Evolutionary conservation across 2,888 invertebrate genomes (phyloP), one percentile per base, ranked within the genome.

Genomic region (Caradrina kadenii): DNA sequence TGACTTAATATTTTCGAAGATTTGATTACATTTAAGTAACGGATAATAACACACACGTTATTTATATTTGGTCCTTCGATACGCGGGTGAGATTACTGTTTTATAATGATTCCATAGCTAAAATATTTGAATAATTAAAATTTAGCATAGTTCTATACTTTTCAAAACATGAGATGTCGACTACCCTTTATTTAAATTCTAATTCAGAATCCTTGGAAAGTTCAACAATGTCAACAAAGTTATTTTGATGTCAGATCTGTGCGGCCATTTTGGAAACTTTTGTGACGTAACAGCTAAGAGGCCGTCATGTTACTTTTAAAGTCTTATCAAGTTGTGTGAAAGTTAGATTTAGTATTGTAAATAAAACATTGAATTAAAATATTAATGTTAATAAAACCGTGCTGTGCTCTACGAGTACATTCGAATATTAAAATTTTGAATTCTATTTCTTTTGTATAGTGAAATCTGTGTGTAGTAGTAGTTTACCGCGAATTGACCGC

Each of bases 161-260:
- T 53, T 56, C 22, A 10, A 60, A 80, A 56, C 39, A 75, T 48
- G 59, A 68, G 21, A 67, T 74, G 31, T 42, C 48, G 13, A n/a
- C 15, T 21, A 55, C 52, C 63, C 60, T 60, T 76, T 76, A 80
- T 76, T 76, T 69, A 54, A 65, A 80, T 77, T 80, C 48, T 66
- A 77, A 80, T 66, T 70, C 22, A 65, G 60, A 65, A 63, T 39
- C 22, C 63, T 63, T 53, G 19, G 11, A 63, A 60, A 70, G 65
- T 76, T 63, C 39, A 65, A 60, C 80, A 74, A 74, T 69, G 75
- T 79, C 80, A 74, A 63, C 76, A 63, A 69, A 77, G 76, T 77
- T 79, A 62, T 65, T 74, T 75, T 60, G 65, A 69, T 69, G 80
- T 77, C 54, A 59, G 48, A 42, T 73, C 48, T 58, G 22, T 10